phyloP scores from a whole-genome alignment of 2,113 vertebrate genomes.

The Scopus umbretta region DNA sequence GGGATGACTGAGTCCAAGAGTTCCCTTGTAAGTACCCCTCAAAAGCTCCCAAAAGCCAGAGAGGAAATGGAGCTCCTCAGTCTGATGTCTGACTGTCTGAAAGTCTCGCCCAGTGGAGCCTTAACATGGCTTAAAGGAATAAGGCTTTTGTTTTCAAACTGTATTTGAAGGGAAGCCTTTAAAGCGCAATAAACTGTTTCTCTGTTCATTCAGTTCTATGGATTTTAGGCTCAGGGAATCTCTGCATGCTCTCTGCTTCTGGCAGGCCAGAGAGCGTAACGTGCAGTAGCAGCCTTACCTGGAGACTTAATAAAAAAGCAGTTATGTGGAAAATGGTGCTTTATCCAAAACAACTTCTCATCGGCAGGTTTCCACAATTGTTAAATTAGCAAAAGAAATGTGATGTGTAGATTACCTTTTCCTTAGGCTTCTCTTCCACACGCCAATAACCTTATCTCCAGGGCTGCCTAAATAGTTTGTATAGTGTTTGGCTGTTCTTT shows the following conservation, averaged over 20 bases:
- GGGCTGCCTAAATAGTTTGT: neutral
- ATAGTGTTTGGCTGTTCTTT: neutral
- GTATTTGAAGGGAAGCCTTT: neutral
- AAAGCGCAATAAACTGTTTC: neutral
- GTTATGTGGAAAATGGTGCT: neutral
- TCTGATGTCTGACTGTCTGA: neutral
- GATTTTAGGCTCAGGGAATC: neutral
- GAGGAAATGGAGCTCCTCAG: slow-evolving; percentile 1
- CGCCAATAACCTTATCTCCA: neutral
- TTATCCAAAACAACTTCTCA: neutral
- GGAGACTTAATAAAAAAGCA: neutral
- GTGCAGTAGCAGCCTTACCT: neutral
- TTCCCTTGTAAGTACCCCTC: neutral
- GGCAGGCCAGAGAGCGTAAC: neutral
- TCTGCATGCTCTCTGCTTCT: neutral
- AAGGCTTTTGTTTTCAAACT: slow-evolving; percentile 15
- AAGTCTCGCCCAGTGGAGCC: neutral
- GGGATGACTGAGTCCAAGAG: neutral
- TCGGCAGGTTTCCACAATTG: neutral
- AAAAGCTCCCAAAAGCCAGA: slow-evolving; percentile 10
- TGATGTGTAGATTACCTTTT: neutral
- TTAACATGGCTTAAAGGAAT: neutral
- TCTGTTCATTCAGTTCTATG: neutral
- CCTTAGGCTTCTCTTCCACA: neutral
- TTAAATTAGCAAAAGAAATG: neutral